Evolutionary conservation across 2,797 vertebrate species (phyloP).

Genomic region (Aotus griseimembra): DNA sequence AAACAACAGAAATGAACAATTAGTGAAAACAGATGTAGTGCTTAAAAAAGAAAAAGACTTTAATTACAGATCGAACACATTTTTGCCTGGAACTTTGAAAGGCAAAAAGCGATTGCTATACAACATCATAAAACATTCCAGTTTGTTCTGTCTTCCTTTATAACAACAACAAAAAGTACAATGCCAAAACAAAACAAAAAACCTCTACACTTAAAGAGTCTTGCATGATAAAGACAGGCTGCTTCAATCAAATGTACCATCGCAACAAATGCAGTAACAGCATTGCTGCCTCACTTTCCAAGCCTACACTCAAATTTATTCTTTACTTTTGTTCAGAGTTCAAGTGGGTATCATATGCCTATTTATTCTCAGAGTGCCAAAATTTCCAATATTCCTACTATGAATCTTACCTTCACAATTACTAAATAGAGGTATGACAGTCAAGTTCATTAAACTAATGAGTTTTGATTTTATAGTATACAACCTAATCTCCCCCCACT

Average conservation of each 20-base stretch:
- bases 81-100: slow-evolving; percentile 79
- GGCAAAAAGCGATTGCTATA: slow-evolving; percentile 73
- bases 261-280: neutral
- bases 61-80: slow-evolving; percentile 70
- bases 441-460: slow-evolving; percentile 49
- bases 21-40: slow-evolving; percentile 83
- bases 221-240: slow-evolving; percentile 48
- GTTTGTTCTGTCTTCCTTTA: slow-evolving; percentile 82
- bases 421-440: slow-evolving; percentile 44
- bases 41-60: slow-evolving; percentile 60
- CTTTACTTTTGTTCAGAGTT: slow-evolving; percentile 9
- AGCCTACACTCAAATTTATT: slow-evolving; percentile 9
- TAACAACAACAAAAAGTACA: slow-evolving; percentile 61
- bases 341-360: slow-evolving; percentile 70
- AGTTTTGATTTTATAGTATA: slow-evolving; percentile 40
- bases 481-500: slow-evolving; percentile 64
- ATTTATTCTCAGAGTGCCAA: slow-evolving; percentile 69
- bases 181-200: neutral
- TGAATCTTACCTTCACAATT: neutral
- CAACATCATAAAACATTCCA: slow-evolving; percentile 83
- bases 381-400: slow-evolving; percentile 64
- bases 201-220: neutral
- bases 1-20: slow-evolving; percentile 73
- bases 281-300: slow-evolving; percentile 55
- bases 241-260: slow-evolving; percentile 62